Conservation (phyloP, 2,797 vertebrate species). For the Huso huso region DNA sequence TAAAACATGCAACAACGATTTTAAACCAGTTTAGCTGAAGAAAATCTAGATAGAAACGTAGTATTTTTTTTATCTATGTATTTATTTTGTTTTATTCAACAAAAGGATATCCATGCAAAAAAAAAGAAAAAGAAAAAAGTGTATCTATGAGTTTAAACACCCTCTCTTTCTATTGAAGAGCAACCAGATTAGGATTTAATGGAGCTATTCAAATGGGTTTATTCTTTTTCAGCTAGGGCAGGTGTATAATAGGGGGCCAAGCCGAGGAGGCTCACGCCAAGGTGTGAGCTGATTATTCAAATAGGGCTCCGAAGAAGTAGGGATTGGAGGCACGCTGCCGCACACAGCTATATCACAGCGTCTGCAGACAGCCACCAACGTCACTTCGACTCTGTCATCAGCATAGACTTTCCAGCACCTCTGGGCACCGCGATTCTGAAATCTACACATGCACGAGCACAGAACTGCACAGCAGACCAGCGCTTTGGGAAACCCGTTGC, state of each 20-base stretch:
- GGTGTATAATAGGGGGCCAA: slow-evolving; percentile 63
- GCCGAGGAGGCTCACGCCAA: slow-evolving; percentile 74
- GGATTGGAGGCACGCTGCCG: slow-evolving; percentile 91
- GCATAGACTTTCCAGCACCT: slow-evolving; percentile 62
- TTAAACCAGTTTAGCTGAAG: too few relatives aligned
- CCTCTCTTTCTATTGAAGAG: slow-evolving; percentile 33
- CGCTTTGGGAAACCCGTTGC: slow-evolving; percentile 47
- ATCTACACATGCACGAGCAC: slow-evolving; percentile 60
- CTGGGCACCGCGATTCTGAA: slow-evolving; percentile 59
- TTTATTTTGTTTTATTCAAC: too few relatives aligned
- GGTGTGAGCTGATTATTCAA: slow-evolving; percentile 99
- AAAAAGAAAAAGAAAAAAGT: slow-evolving; percentile 22
- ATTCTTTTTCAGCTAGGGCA: slow-evolving; percentile 62
- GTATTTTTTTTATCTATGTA: too few relatives aligned
- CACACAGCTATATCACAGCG: slow-evolving; percentile 84
- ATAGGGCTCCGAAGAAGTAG: slow-evolving; percentile 83
- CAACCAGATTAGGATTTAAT: slow-evolving; percentile 65
- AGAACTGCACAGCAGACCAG: slow-evolving; percentile 50
- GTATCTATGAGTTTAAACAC: slow-evolving; percentile 30
- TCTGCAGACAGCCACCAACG: slow-evolving; percentile 72
- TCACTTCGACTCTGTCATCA: slow-evolving; percentile 85
- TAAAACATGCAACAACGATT: too few relatives aligned
- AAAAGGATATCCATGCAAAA: not conserved
- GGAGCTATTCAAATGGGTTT: slow-evolving; percentile 65
- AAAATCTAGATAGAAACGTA: too few relatives aligned